Evolutionary conservation across 2,888 invertebrate genomes (phyloP), one percentile per base, ranked within the genome.

Genomic region (Thereva nobilitata): DNA sequence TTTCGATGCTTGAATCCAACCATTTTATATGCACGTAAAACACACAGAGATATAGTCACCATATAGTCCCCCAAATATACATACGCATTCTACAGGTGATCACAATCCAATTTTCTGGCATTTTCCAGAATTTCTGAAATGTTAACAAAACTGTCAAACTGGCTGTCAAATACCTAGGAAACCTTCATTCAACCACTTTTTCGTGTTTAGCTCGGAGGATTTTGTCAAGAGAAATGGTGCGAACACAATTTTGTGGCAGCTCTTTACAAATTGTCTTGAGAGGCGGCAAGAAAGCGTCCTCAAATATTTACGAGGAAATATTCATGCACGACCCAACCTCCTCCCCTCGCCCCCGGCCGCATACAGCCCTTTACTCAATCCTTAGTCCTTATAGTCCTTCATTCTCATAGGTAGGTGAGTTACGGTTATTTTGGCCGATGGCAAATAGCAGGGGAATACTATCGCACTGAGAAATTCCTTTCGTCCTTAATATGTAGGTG

Each of bases 241-340:
- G 56, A 59, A 59, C 47, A 59, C 45, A 12, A 59, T 59, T 59
- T 59, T 59, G 47, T 47, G 57, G 37, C 45, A 47, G 47, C 12
- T 59, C 57, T 59, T 59, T 59, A 59, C 47, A 59, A 59, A 59
- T 59, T 59, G 47, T 47, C 57, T 47, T 37, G 57, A 59, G 38
- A 47, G 57, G 57, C 57, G 57, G 57, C 57, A 59, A 4, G 57
- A 47, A 50, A 50, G 47, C 57, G 47, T 38, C 45, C 45, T 59
- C 47, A 12, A 10, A 8, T 59, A 38, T 47, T 47, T 45, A 47
- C 41, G 37, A 42, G 23, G 42, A 10, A 35, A 44, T 34, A 23
- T 23, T 23, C 23, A 23, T 23, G 23, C 23, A 23, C 23, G 23
- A 23, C 23, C 23, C 23, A 23, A 2, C 23, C 23, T 2, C 23